Evolutionary conservation across 2,797 vertebrate species (phyloP), one percentile per base, ranked within the genome.

Genomic region (Alauda arvensis): DNA sequence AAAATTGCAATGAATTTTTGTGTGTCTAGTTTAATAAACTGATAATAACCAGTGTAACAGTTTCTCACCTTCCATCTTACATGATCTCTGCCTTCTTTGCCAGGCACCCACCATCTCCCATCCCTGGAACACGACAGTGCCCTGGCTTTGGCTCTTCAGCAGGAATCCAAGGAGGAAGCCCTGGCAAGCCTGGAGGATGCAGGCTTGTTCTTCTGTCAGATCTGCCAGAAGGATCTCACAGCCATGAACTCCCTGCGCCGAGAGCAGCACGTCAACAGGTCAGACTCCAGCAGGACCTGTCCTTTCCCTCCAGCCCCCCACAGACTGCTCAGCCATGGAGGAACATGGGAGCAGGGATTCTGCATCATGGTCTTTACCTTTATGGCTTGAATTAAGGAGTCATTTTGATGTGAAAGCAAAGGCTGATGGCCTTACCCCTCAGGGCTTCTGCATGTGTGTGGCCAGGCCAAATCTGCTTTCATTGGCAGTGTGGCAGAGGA

Each of bases 231-330:
- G 95, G 97, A 99, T 92, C 96, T 99, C 69, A 98, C 98, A 1
- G 96, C 97, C 46, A 98, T 99, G 98, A 99, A 94, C 26, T 87
- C 97, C 3, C 90, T 88, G 0, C 97, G 98, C 9, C 97, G 98
- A 56, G 96, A 98, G 19, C 98, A 98, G 91, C 99, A 99, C 28
- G 97, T 98, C 83, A 99, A 99, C 98, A 98, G 99, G 99, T 99
- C 74, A 68, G 66, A 59, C 74, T 48, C 16, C 40, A 60, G n/a
- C 18, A 4, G 8, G 1, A 5, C 11, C 14, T 33, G 40, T 63
- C 65, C 42, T 53, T 40, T 48, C 59, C 10, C 4, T 14, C 20
- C 39, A 80, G 51, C 52, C 45, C 14, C 37, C 5, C 67, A 9
- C 0, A 26, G 29, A 3, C 45, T 37, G 28, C 25, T 74, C 25